Evolutionary conservation across 2,113 vertebrate genomes (phyloP).

Genomic region (Tachuris rubrigastra): DNA sequence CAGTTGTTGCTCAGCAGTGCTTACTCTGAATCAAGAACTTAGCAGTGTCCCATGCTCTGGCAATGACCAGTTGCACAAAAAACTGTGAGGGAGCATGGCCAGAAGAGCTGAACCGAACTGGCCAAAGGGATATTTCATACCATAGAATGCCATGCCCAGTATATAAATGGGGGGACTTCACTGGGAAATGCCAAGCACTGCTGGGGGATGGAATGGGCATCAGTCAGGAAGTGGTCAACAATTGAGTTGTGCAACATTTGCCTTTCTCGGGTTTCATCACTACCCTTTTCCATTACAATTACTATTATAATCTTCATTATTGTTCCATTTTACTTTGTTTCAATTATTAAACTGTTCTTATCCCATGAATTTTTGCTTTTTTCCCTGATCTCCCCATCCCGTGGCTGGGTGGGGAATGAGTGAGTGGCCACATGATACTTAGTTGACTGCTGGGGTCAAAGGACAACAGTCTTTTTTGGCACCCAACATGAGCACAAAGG

Average conservation of each 20-base stretch:
- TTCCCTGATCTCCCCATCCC: neutral
- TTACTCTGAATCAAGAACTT: neutral
- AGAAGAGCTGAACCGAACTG: neutral
- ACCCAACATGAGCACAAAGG: neutral
- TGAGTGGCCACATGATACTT: neutral
- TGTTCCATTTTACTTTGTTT: neutral
- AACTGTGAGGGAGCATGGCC: neutral
- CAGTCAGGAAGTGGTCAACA: neutral
- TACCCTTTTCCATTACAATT: neutral
- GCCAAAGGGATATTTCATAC: too few species aligned
- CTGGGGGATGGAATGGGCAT: neutral
- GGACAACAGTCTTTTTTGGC: neutral
- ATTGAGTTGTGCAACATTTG: rapidly evolving
- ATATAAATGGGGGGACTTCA: neutral
- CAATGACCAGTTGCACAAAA: neutral
- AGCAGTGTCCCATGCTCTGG: neutral
- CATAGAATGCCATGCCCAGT: rapidly evolving
- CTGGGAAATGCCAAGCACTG: neutral
- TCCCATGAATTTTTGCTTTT: neutral
- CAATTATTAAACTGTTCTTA: neutral
- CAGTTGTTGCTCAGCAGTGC: neutral
- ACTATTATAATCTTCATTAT: neutral
- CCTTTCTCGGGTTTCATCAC: neutral
- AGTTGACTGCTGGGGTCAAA: neutral
- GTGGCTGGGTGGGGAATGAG: neutral